Percentiles rank a stretch among this genome's conserved stretches.
These are phyloP conservation scores for Euleptes europaea DNA, from an alignment of 2,113 vertebrate genomes.

Conservation along the genomic window DNA sequence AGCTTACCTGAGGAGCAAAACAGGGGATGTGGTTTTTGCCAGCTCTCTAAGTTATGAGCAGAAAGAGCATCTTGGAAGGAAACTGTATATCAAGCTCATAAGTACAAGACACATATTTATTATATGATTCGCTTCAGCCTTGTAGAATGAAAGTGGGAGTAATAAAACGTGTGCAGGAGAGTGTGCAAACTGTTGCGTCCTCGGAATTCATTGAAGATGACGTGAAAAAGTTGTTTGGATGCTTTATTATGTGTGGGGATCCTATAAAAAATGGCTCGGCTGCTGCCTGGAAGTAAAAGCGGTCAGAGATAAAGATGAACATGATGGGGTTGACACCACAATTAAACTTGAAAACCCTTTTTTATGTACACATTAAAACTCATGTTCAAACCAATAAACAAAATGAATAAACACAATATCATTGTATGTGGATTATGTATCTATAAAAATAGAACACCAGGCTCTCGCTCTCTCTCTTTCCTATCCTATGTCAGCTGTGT, in stretches of 20 bases:
- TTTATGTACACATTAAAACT: slow-evolving; percentile 67
- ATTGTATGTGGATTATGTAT: slow-evolving; percentile 16
- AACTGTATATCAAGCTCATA: slow-evolving; percentile 47
- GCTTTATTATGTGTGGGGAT: slow-evolving; percentile 69
- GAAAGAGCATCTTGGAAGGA: slow-evolving; percentile 39
- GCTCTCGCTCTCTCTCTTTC: not conserved
- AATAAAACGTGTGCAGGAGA: slow-evolving; percentile 58
- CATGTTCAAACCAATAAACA: slow-evolving; percentile 45
- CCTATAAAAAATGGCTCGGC: slow-evolving; percentile 52
- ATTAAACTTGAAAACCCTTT: slow-evolving; percentile 67
- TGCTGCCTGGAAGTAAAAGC: slow-evolving; percentile 38
- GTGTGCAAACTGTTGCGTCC: slow-evolving; percentile 66
- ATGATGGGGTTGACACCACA: slow-evolving; percentile 46
- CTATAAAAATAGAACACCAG: slow-evolving; percentile 30
- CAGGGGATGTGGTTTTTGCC: slow-evolving; percentile 26
- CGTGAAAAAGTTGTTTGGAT: slow-evolving; percentile 70
- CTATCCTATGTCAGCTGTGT: slow-evolving; percentile 14
- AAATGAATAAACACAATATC: slow-evolving; percentile 53
- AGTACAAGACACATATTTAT: slow-evolving; percentile 63
- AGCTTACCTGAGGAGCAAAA: slow-evolving; percentile 46
- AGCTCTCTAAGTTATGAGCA: slow-evolving; percentile 53
- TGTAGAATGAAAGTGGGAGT: slow-evolving; percentile 55
- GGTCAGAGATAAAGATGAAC: slow-evolving; percentile 54
- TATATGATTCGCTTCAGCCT: slow-evolving; percentile 44
- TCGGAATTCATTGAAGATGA: slow-evolving; percentile 71